phyloP scores from a whole-genome alignment of 2,888 invertebrate species.

The Sminthurides aquaticus region DNA sequence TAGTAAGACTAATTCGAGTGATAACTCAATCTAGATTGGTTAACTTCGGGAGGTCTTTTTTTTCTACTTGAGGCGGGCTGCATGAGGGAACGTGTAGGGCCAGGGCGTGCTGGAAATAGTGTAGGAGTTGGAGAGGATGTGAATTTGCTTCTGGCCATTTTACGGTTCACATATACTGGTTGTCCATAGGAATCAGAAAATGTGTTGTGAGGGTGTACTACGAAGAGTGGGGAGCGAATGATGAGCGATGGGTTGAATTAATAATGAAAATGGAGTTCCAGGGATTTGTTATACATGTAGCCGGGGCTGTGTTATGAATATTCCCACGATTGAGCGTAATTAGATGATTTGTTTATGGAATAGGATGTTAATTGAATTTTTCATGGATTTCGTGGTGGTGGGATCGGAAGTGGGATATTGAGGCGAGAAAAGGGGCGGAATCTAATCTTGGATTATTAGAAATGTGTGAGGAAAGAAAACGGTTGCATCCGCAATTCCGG shows the following conservation, averaged over 20 bases:
- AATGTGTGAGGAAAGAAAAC: neutral
- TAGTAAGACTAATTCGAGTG: too few species aligned
- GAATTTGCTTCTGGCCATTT: neutral
- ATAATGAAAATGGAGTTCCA: too few species aligned
- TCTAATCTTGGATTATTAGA: too few species aligned
- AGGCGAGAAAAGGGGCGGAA: neutral
- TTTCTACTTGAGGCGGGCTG: neutral
- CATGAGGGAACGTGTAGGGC: too few species aligned
- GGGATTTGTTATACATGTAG: too few species aligned
- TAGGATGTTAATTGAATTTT: neutral
- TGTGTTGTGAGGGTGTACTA: neutral
- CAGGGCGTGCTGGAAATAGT: neutral
- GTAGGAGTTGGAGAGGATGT: neutral
- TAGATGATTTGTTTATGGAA: neutral
- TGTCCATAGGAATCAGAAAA: neutral
- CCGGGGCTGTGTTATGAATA: neutral
- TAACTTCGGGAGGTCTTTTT: neutral
- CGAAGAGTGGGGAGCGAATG: too few species aligned
- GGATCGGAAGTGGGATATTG: neutral
- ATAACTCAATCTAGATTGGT: too few species aligned
- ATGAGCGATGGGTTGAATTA: too few species aligned
- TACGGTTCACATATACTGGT: neutral
- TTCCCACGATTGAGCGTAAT: neutral
- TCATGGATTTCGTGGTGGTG: too few species aligned
- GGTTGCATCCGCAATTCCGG: neutral